phyloP scores from a whole-genome alignment of 2,113 vertebrate species.

The Nicator chloris region DNA sequence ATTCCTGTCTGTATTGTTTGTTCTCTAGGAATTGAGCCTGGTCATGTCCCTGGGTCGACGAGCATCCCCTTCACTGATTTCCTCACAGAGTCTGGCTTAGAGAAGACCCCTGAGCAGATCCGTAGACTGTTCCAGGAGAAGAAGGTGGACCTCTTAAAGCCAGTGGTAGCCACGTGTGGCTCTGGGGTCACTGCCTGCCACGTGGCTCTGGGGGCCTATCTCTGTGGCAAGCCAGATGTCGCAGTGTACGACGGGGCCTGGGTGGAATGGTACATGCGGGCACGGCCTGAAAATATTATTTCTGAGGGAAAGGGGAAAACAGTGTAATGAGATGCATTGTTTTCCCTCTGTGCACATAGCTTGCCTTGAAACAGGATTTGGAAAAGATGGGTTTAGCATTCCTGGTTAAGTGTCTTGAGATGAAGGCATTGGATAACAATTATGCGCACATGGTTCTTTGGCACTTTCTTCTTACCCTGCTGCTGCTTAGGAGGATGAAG shows the following conservation, averaged over 20 bases:
- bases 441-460: neutral
- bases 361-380: conserved; percentile 33
- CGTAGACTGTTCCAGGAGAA: conserved; percentile 77
- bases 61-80: conserved; percentile 90
- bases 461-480: neutral
- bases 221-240: conserved; percentile 83
- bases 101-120: conserved; percentile 79
- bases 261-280: conserved; percentile 90
- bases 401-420: neutral
- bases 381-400: neutral
- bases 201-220: conserved; percentile 82
- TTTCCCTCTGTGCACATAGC: neutral
- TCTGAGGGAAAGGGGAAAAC: conserved; percentile 84
- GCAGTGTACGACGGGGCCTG: conserved; percentile 90
- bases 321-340: conserved; percentile 29
- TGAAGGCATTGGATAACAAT: neutral
- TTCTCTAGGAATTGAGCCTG: conserved; percentile 82
- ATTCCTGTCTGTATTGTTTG: neutral
- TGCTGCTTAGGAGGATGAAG: neutral
- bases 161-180: conserved; percentile 85
- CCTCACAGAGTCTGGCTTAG: conserved; percentile 79
- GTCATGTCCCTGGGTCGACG: conserved; percentile 83
- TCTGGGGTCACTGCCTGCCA: conserved; percentile 93
- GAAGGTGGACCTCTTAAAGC: conserved; percentile 79
- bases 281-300: conserved; percentile 81